Conservation (phyloP, 2,113 vertebrate species). For the Eretmochelys imbricata region DNA sequence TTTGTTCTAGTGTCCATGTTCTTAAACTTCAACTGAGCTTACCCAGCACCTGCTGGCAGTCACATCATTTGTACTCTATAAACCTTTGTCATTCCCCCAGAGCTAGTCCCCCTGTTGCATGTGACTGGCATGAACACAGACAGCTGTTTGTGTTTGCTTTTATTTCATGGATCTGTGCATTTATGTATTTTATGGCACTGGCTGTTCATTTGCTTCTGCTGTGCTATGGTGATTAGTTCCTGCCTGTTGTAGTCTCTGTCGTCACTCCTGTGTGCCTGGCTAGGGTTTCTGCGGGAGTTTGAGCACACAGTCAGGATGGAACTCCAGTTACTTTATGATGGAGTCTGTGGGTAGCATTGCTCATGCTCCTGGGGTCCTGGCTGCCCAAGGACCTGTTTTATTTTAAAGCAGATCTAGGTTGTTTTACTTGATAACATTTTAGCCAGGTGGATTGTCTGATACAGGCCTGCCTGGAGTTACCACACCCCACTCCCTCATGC, state of each 20-base stretch:
- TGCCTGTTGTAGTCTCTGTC: background rate
- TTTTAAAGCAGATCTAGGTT: fast-evolving
- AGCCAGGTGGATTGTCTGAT: background rate
- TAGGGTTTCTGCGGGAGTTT: background rate
- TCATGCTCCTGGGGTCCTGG: background rate
- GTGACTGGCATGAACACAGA: fast-evolving
- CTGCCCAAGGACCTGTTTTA: background rate
- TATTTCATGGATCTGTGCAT: background rate
- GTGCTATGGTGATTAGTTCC: fast-evolving
- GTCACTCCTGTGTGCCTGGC: background rate
- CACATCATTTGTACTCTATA: background rate
- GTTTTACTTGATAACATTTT: background rate
- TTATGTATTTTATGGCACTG: fast-evolving
- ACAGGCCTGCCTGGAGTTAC: fast-evolving
- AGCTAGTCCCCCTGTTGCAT: fast-evolving
- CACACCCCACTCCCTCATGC: fast-evolving
- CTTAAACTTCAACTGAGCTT: background rate
- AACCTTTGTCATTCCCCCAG: background rate
- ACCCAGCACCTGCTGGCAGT: fast-evolving
- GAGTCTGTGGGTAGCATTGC: fast-evolving
- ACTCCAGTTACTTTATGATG: fast-evolving
- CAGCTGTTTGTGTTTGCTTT: constrained; percentile 17
- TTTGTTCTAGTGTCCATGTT: background rate
- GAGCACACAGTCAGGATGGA: background rate
- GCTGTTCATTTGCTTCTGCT: background rate